Base-by-base conservation (phyloP, 2,113 vertebrate genomes). In the Poeciliopsis retropinna region DNA sequence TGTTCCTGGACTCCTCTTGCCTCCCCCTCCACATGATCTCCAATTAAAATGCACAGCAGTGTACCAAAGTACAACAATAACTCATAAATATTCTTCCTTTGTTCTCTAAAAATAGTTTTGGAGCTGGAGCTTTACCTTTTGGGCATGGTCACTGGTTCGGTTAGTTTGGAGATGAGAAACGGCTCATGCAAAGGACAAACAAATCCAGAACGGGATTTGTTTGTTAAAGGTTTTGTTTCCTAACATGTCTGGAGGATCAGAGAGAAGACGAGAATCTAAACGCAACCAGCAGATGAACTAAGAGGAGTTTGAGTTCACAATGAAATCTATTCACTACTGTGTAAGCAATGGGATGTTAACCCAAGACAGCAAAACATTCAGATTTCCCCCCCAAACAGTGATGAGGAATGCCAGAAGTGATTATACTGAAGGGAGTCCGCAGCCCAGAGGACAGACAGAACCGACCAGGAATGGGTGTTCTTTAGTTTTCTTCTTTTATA, bases 21-120 rank as follows among this genome's bases (percentile, higher is more conserved):
- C 30, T 63, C 17, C 22, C 31, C 32, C 14, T n/a, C 31, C 17
- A 25, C 73, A 62, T 76, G 28, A 72, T 80, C 68, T 44, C 75
- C 72, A 76, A 66, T 75, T 82, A 75, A 70, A 83, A 84, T 80
- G 70, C 75, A 83, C 22, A 31, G 39, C 8, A 31, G 31, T 29
- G 44, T 19, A 10, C 61, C 71, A 47, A 73, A 63, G 27, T 70
- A 47, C 32, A 60, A 60, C 3, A 67, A 70, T 60, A 31, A 78
- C 60, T 72, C 30, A 70, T 68, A 67, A 75, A 30, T 61, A 44
- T 32, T 73, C 9, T n/a, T n/a, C 22, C 51, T 54, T 54, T 54
- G 51, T 54, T 57, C 47, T 25, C 7, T 25, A 47, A 47, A 47
- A 47, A 47, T 19, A 47, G 17, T 17, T 1, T 4, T 57, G 51